Evolutionary conservation across 2,113 vertebrate genomes (phyloP).

Genomic region (Chionis minor): DNA sequence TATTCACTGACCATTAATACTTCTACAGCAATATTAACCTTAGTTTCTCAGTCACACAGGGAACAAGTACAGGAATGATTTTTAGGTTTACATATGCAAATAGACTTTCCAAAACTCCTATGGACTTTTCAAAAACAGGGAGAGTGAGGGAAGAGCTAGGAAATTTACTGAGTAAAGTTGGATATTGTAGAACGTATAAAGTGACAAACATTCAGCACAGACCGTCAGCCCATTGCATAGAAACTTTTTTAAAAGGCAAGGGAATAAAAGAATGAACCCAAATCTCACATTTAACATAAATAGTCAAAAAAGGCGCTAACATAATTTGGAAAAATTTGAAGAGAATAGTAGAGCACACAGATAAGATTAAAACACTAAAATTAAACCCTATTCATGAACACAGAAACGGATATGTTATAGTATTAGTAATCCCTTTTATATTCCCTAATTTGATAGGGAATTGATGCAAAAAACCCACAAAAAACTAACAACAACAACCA

Average conservation of each 20-base stretch:
- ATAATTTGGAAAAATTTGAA: neutral
- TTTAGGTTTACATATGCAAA: neutral
- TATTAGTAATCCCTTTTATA: neutral
- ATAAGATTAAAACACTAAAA: neutral
- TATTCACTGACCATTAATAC: neutral
- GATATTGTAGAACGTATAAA: neutral
- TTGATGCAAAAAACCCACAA: neutral
- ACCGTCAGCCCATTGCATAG: neutral
- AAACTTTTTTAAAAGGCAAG: neutral
- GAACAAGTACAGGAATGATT: neutral
- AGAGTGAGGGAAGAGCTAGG: neutral
- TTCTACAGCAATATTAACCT: neutral
- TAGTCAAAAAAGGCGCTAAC: neutral
- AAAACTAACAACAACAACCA: no score
- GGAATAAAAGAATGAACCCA: neutral
- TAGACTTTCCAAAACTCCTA: neutral
- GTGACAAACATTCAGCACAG: neutral
- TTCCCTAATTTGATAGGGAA: neutral
- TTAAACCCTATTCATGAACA: neutral
- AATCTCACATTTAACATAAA: neutral
- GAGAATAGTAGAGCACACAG: neutral
- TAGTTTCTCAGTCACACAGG: neutral
- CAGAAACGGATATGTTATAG: neutral
- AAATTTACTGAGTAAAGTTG: neutral
- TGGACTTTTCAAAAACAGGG: neutral